These are phyloP conservation scores for Spilogale gracilis DNA, from an alignment of 2,113 vertebrate genomes.

Conservation along the genomic window DNA sequence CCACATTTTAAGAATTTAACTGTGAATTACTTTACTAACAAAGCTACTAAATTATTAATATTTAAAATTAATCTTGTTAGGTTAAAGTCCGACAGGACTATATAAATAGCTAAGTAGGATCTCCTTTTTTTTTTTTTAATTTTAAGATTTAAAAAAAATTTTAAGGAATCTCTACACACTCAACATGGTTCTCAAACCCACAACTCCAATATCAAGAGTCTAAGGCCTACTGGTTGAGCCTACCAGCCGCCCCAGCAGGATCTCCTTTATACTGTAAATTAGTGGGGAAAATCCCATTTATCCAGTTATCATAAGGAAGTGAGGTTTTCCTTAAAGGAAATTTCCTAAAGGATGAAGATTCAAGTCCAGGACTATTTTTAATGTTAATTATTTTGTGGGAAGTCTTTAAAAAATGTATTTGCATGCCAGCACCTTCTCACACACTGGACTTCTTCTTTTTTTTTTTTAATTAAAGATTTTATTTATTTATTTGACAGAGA, in stretches of 20 bases:
- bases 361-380: background rate
- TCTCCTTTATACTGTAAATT: constrained; percentile 38
- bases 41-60: background rate
- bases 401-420: constrained; percentile 36
- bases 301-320: constrained; percentile 13
- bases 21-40: background rate
- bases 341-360: constrained; percentile 22
- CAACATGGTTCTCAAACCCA: background rate
- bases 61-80: constrained; percentile 32
- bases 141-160: background rate
- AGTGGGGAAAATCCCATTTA: background rate
- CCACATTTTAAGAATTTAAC: constrained; percentile 37
- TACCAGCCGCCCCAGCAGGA: background rate
- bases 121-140: background rate
- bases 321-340: background rate
- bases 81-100: background rate
- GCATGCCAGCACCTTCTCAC: background rate
- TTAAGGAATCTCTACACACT: background rate
- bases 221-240: background rate
- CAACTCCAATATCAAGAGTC: background rate
- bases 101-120: background rate
- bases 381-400: constrained; percentile 32
- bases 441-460: constrained; percentile 18
- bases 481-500: too few species aligned
- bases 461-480: too few species aligned